phyloP scores from a whole-genome alignment of 2,797 vertebrate species.

The Sebastes hopkinsi region DNA sequence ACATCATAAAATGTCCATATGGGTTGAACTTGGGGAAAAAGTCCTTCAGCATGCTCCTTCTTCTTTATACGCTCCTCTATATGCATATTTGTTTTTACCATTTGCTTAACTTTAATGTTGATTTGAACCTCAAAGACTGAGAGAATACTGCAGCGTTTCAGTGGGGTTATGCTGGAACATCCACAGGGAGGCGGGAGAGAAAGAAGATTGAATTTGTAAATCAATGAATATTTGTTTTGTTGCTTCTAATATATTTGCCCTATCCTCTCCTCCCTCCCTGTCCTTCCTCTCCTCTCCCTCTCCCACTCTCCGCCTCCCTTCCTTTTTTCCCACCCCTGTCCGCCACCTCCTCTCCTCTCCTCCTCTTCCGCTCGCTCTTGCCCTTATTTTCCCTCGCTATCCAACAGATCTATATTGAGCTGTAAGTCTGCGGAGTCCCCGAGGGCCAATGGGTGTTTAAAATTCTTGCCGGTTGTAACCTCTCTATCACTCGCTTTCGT shows the following conservation, averaged over 20 bases:
- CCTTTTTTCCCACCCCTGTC: neutral
- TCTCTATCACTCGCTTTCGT: constrained; percentile 75
- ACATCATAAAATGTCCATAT: neutral
- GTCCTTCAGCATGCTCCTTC: neutral
- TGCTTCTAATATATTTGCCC: constrained; percentile 47
- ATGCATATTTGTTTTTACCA: constrained; percentile 29
- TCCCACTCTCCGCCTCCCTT: neutral
- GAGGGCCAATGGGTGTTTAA: constrained; percentile 77
- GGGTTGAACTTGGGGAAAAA: constrained; percentile 12
- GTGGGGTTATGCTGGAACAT: constrained; percentile 20
- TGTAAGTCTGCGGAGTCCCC: constrained; percentile 66
- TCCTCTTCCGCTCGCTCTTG: neutral
- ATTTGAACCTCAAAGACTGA: constrained; percentile 25
- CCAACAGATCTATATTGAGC: constrained; percentile 70
- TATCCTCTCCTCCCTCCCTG: constrained; percentile 10
- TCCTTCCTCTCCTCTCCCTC: neutral
- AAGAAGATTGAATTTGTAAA: constrained; percentile 69
- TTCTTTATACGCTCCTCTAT: neutral
- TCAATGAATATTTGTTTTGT: constrained; percentile 64
- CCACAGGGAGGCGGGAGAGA: constrained; percentile 15
- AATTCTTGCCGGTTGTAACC: constrained; percentile 79
- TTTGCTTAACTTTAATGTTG: constrained; percentile 42
- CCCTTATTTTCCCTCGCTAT: constrained; percentile 49
- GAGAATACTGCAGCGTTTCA: constrained; percentile 20
- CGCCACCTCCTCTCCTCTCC: neutral